A percentile compares a stretch with the other conserved stretches of the same genome.
Evolutionary conservation across 2,113 vertebrate genomes (phyloP).

Genomic region (Limnothrissa miodon): DNA sequence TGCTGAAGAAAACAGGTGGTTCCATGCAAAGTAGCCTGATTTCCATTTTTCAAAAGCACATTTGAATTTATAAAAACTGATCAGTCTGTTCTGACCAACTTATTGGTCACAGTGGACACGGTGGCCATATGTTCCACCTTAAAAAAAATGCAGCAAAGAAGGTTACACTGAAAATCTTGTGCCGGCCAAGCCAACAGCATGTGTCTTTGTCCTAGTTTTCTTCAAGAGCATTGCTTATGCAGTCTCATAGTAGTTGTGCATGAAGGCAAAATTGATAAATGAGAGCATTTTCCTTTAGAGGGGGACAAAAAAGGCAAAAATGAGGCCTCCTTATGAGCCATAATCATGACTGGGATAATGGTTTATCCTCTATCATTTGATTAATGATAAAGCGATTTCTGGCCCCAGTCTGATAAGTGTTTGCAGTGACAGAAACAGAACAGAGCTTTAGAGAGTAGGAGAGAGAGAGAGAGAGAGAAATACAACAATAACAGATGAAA

Average conservation of each 20-base stretch:
- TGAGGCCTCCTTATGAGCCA: not conserved
- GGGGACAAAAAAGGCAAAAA: not conserved
- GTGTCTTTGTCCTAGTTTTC: slow-evolving; percentile 13
- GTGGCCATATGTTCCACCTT: not conserved
- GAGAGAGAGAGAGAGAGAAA: not conserved
- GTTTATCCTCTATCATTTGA: not conserved
- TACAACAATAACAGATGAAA: not conserved
- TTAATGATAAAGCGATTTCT: not conserved
- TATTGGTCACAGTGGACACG: not conserved
- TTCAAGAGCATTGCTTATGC: not conserved
- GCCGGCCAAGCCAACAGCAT: not conserved
- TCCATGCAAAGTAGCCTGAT: not conserved
- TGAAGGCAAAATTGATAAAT: not conserved
- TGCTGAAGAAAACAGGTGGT: not conserved
- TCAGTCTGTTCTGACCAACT: not conserved
- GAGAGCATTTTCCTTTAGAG: not conserved
- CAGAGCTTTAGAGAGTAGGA: not conserved
- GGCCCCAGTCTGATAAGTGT: not conserved
- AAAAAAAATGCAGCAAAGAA: not conserved
- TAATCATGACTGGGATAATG: not conserved
- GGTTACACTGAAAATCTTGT: not conserved
- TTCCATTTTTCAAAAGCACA: not conserved
- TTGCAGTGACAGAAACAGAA: slow-evolving; percentile 8
- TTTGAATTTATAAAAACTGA: not conserved
- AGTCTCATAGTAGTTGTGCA: not conserved